Percentiles rank a stretch among this genome's conserved stretches.
Evolutionary conservation across 2,888 invertebrate genomes (phyloP).

Genomic region (Phalera bucephala): DNA sequence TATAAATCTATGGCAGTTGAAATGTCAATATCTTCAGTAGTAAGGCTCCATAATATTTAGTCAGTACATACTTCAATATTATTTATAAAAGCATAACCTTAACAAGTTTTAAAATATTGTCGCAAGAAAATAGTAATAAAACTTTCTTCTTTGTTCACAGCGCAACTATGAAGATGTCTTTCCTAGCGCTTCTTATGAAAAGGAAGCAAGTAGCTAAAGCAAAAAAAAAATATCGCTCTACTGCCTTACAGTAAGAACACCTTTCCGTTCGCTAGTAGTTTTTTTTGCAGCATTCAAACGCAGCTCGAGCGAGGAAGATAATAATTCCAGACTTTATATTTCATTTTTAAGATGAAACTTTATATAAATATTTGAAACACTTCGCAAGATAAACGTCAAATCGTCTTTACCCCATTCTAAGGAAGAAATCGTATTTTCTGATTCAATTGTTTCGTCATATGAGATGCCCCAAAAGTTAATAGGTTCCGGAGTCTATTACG

Average conservation of each 20-base stretch:
- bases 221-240: conserved; percentile 10
- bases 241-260: conserved; percentile 19
- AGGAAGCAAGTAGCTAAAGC: conserved; percentile 12
- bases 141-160: conserved; percentile 6
- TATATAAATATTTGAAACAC: not conserved
- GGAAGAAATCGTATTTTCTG: too few species aligned
- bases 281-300: conserved; percentile 25
- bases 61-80: too few species aligned
- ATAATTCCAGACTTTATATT: conserved; percentile 21
- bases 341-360: conserved; percentile 10
- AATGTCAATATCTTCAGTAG: too few species aligned
- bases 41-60: too few species aligned
- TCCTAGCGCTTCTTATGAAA: conserved; percentile 20
- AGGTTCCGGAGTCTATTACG: conserved; percentile 18
- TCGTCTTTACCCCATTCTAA: too few species aligned
- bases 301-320: conserved; percentile 10
- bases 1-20: too few species aligned
- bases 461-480: too few species aligned
- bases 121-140: conserved; percentile 11
- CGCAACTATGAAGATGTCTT: conserved; percentile 6
- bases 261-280: conserved; percentile 13
- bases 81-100: too few species aligned
- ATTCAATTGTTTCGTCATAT: too few species aligned
- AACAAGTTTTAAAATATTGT: conserved; percentile 7
- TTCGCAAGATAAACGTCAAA: conserved; percentile 3